Conservation (phyloP, 2,888 invertebrate species). For the Tiliacea aurago region DNA sequence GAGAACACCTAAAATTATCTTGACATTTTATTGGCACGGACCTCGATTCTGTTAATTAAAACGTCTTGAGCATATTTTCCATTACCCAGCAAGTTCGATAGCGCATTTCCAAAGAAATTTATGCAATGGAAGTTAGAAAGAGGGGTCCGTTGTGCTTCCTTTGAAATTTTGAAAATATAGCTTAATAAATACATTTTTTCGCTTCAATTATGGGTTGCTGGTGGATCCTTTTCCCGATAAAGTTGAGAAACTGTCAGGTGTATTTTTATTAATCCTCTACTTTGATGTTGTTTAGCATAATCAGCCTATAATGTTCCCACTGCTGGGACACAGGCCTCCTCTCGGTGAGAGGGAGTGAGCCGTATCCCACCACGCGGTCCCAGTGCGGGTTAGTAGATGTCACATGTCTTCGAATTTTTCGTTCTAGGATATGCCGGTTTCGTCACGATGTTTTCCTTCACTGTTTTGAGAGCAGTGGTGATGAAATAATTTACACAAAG, state of each 20-base stretch:
- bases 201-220: constrained; percentile 10
- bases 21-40: constrained; percentile 80
- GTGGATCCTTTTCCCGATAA: background rate
- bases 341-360: no score
- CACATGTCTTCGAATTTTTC: no score
- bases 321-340: no score
- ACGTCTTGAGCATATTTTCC: constrained; percentile 70
- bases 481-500: no score
- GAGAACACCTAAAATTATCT: constrained; percentile 81
- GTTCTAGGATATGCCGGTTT: no score
- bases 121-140: constrained; percentile 47
- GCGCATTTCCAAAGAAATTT: constrained; percentile 53
- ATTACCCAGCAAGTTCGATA: constrained; percentile 56
- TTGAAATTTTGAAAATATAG: constrained; percentile 39
- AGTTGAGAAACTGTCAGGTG: background rate
- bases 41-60: constrained; percentile 81
- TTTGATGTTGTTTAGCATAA: no score
- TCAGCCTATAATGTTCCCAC: no score
- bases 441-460: no score
- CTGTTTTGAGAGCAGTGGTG: no score
- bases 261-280: background rate
- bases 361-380: no score
- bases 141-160: constrained; percentile 22
- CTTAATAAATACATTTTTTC: constrained; percentile 2
- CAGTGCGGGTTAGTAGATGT: no score